These are phyloP conservation scores for Babylonia areolata DNA, from an alignment of 1,140 invertebrate species.

Conservation along the genomic window DNA sequence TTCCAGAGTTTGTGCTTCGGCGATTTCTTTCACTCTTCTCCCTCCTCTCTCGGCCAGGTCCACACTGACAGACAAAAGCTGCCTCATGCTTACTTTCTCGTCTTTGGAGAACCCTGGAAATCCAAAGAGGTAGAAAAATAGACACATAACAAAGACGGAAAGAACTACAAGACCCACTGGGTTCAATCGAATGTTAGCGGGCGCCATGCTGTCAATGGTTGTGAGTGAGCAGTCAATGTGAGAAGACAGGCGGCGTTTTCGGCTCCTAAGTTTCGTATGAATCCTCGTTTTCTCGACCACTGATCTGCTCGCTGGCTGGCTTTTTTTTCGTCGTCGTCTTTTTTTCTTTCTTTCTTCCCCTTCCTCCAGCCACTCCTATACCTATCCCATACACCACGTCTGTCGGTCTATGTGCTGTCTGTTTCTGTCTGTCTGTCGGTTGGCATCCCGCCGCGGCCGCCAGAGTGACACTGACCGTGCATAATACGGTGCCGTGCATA, in stretches of 20 bases:
- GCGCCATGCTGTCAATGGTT: conserved; percentile 71
- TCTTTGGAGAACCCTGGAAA: conserved; percentile 60
- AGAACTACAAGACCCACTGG: conserved; percentile 62
- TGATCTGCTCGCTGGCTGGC: no score
- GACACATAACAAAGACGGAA: conserved; percentile 54
- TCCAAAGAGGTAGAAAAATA: conserved; percentile 69
- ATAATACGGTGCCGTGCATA: background rate
- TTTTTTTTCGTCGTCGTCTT: no score
- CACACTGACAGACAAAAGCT: conserved; percentile 86
- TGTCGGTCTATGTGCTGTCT: background rate
- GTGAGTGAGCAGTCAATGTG: background rate
- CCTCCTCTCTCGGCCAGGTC: conserved; percentile 88
- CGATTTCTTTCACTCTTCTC: conserved; percentile 82
- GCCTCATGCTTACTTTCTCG: conserved; percentile 81
- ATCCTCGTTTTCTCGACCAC: no score
- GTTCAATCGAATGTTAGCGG: conserved; percentile 68
- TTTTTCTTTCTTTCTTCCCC: no score
- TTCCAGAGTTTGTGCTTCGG: conserved; percentile 79
- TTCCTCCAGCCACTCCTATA: no score
- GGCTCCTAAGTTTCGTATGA: background rate
- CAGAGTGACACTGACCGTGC: no score
- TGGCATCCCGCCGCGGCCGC: no score
- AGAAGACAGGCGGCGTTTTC: background rate
- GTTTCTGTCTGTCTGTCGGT: background rate
- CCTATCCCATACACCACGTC: no score